These are phyloP conservation scores for Steromphala cineraria DNA, from an alignment of 2,888 invertebrate species.

Conservation along the genomic window DNA sequence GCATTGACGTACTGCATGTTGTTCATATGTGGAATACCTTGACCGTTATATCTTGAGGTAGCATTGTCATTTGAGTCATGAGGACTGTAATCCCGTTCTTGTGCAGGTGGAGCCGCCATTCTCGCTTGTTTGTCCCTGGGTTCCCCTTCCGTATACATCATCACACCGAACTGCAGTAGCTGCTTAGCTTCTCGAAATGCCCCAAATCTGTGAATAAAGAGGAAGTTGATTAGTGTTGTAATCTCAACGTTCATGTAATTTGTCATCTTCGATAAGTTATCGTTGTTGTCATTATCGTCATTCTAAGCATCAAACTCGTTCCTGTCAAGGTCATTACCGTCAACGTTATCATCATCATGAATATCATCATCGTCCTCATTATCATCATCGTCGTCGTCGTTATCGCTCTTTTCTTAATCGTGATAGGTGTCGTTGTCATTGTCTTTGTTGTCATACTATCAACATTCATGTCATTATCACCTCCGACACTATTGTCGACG, in stretches of 20 bases:
- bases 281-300: neutral
- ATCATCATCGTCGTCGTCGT: too few species aligned
- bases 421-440: too few species aligned
- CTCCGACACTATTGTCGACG: too few species aligned
- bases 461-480: too few species aligned
- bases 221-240: neutral
- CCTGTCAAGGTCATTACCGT: too few species aligned
- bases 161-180: conserved; percentile 31
- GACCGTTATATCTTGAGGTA: conserved; percentile 10
- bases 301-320: too few species aligned
- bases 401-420: too few species aligned
- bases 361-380: too few species aligned
- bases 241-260: neutral
- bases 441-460: too few species aligned
- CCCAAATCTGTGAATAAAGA: conserved; percentile 22
- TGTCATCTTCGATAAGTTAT: neutral
- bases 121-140: conserved; percentile 27
- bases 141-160: conserved; percentile 42
- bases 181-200: conserved; percentile 17
- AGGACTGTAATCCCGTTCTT: neutral
- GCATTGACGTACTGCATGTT: neutral
- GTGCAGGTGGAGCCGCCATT: conserved; percentile 24
- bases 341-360: too few species aligned
- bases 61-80: neutral
- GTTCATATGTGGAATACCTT: neutral